phyloP scores from a whole-genome alignment of 2,113 vertebrate genomes.

The Hippocampus barbouri region DNA sequence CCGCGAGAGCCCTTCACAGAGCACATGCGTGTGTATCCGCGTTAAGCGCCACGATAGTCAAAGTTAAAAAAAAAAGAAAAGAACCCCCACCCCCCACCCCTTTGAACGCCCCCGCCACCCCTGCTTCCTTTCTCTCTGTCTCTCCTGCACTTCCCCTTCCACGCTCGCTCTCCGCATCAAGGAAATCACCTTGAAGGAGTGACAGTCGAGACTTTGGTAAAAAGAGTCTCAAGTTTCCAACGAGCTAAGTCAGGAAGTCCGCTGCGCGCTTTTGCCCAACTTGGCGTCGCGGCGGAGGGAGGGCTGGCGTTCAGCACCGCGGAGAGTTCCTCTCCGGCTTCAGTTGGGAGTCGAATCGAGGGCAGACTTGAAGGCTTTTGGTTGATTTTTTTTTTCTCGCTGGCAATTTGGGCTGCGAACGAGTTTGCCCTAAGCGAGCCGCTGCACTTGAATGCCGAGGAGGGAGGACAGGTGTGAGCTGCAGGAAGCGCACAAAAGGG shows the following conservation, averaged over 20 bases:
- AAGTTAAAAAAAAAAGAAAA: slow-evolving; percentile 32
- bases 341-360: not conserved
- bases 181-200: slow-evolving; percentile 67
- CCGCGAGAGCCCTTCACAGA: slow-evolving; percentile 19
- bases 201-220: slow-evolving; percentile 48
- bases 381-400: not conserved
- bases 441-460: not conserved
- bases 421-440: not conserved
- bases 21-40: slow-evolving; percentile 35
- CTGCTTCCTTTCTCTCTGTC: slow-evolving; percentile 23
- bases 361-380: not conserved
- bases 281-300: slow-evolving; percentile 17
- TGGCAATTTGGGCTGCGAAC: not conserved
- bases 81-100: not conserved
- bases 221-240: too few relatives aligned
- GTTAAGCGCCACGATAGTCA: slow-evolving; percentile 43
- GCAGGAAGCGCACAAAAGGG: slow-evolving; percentile 31
- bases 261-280: too few relatives aligned
- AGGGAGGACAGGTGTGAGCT: not conserved
- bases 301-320: slow-evolving; percentile 58
- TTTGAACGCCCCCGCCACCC: slow-evolving; percentile 6
- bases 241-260: too few relatives aligned
- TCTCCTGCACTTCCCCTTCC: slow-evolving; percentile 24
- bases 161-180: slow-evolving; percentile 60
- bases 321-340: slow-evolving; percentile 42